These are phyloP conservation scores for Coregonus suidteri DNA, from an alignment of 2,797 vertebrate species.

Conservation along the genomic window DNA sequence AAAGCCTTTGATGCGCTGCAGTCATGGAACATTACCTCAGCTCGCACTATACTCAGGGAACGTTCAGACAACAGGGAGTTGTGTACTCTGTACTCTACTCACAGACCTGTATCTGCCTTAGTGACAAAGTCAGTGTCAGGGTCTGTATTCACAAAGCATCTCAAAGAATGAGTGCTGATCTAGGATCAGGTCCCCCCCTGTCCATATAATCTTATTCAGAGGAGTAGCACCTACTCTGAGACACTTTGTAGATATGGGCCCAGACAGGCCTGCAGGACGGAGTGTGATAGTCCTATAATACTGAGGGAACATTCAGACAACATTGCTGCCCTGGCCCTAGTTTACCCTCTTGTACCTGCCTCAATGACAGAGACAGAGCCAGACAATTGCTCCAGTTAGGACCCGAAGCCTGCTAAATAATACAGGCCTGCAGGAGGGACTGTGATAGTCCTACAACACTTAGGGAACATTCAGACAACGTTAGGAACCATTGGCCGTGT, in stretches of 20 bases:
- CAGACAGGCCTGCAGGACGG: neutral
- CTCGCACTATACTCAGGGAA: neutral
- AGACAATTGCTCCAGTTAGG: neutral
- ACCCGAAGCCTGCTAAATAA: neutral
- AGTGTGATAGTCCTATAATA: neutral
- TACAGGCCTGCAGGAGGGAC: neutral
- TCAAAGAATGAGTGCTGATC: conserved; percentile 29
- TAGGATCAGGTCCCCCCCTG: neutral
- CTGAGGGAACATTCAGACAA: neutral
- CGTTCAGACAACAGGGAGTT: neutral
- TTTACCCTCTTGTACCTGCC: too few relatives aligned
- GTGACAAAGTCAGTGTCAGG: conserved; percentile 22
- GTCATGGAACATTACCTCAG: conserved; percentile 42
- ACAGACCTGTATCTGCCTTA: conserved; percentile 12
- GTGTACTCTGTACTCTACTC: conserved; percentile 11
- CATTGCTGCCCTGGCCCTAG: neutral
- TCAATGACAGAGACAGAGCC: too few relatives aligned
- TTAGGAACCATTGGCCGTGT: neutral
- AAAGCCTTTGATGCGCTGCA: neutral
- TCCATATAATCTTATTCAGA: neutral
- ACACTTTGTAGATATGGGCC: neutral
- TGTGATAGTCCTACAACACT: neutral
- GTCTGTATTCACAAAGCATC: conserved; percentile 18
- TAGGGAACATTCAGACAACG: neutral
- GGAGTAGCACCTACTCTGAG: neutral